Conservation (phyloP, 1,140 invertebrate genomes). For the Caerostris extrusa region DNA sequence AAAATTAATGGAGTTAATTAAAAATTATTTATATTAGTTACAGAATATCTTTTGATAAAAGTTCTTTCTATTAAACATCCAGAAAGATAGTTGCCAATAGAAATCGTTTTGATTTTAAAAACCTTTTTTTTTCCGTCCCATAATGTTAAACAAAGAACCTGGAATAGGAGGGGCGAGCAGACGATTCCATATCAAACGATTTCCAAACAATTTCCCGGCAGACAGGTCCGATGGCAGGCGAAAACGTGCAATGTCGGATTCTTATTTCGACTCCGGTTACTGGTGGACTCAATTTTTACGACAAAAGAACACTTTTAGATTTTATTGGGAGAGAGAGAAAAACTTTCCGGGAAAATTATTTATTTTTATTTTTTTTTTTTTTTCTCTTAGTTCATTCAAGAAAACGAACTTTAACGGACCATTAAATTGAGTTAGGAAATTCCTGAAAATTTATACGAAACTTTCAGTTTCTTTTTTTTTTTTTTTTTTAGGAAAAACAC, state of each 20-base stretch:
- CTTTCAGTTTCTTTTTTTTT: not conserved
- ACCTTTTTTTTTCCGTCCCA: not conserved
- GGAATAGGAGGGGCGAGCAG: not conserved
- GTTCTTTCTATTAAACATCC: not conserved
- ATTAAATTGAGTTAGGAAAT: constrained; percentile 26
- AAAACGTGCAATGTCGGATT: not conserved
- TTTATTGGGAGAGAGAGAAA: constrained; percentile 8
- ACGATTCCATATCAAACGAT: constrained; percentile 5
- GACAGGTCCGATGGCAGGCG: constrained; percentile 3
- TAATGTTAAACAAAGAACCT: not conserved
- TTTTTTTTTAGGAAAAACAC: not conserved
- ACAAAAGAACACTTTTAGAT: constrained; percentile 33
- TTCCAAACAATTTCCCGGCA: constrained; percentile 39
- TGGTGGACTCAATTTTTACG: constrained; percentile 42
- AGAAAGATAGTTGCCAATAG: not conserved
- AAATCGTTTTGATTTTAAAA: not conserved
- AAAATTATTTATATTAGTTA: too few relatives aligned
- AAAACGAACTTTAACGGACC: constrained; percentile 26
- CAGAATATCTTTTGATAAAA: too few relatives aligned
- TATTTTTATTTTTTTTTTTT: not conserved
- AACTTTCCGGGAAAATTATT: not conserved
- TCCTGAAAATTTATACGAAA: constrained; percentile 26
- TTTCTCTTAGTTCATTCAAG: not conserved
- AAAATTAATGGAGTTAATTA: too few relatives aligned
- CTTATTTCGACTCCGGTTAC: not conserved